Evolutionary conservation across 2,888 invertebrate genomes (phyloP).

Genomic region (Clanis bilineata): DNA sequence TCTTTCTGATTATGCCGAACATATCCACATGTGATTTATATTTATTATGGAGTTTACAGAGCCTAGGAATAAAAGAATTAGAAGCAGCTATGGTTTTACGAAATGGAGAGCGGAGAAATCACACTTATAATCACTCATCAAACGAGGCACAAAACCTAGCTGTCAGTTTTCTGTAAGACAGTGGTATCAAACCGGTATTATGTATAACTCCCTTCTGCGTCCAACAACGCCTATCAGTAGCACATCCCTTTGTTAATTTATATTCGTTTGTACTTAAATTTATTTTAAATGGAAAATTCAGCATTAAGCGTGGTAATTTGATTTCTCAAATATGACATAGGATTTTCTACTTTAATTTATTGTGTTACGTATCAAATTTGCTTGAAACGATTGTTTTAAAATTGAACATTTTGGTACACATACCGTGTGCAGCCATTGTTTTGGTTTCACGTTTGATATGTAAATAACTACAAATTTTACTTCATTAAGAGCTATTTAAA

Average conservation of each 20-base stretch:
- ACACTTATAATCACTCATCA: too few relatives aligned
- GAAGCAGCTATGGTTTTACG: too few relatives aligned
- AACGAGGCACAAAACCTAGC: too few relatives aligned
- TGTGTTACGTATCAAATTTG: background rate
- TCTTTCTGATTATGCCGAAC: too few relatives aligned
- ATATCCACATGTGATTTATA: too few relatives aligned
- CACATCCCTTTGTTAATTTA: background rate
- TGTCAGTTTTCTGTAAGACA: too few relatives aligned
- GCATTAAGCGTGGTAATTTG: background rate
- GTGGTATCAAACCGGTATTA: too few relatives aligned
- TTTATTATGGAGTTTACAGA: too few relatives aligned
- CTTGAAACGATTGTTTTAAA: background rate
- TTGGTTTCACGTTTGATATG: conserved; percentile 19
- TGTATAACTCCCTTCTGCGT: background rate
- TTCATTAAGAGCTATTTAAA: conserved; percentile 32
- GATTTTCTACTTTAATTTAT: background rate
- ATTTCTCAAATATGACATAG: background rate
- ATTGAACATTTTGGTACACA: background rate
- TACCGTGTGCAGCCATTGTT: conserved; percentile 9
- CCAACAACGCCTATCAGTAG: background rate
- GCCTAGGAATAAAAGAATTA: too few relatives aligned
- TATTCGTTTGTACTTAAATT: background rate
- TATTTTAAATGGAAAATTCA: background rate
- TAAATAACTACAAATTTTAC: conserved; percentile 21
- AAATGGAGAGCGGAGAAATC: too few relatives aligned